Evolutionary conservation across 1,140 invertebrate genomes (phyloP).

Genomic region (Dinoponera quadriceps): DNA sequence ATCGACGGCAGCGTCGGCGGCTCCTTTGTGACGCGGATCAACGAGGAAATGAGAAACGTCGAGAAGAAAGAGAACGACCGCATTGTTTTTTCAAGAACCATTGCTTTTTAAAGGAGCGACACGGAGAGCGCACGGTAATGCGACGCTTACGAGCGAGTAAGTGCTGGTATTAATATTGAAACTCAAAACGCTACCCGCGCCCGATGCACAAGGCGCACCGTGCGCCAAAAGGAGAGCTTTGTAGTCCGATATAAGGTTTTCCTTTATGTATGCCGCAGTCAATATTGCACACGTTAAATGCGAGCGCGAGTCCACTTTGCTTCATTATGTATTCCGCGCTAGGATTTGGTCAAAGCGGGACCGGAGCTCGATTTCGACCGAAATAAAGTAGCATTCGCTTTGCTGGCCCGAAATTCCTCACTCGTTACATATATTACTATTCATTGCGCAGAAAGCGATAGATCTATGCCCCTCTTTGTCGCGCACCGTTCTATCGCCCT

Average conservation of each 20-base stretch:
- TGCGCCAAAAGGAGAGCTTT: constrained; percentile 47
- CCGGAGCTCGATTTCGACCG: neutral
- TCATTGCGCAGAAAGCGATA: too few relatives aligned
- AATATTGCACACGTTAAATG: constrained; percentile 50
- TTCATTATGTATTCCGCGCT: constrained; percentile 26
- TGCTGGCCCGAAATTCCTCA: neutral
- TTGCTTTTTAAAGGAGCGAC: constrained; percentile 19
- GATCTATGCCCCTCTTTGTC: too few relatives aligned
- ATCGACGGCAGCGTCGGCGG: neutral
- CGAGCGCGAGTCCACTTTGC: constrained; percentile 11
- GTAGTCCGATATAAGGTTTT: constrained; percentile 42
- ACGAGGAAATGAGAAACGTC: constrained; percentile 63
- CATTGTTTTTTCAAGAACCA: constrained; percentile 39
- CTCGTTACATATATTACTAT: neutral
- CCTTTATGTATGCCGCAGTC: constrained; percentile 49
- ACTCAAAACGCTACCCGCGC: constrained; percentile 40
- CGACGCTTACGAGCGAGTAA: constrained; percentile 57
- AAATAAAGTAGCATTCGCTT: constrained; percentile 16
- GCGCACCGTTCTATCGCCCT: too few relatives aligned
- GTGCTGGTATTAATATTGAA: constrained; percentile 57
- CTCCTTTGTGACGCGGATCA: constrained; percentile 63
- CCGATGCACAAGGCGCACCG: neutral
- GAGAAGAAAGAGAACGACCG: constrained; percentile 34
- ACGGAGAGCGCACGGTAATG: constrained; percentile 29
- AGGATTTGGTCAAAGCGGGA: neutral